Evolutionary conservation across 2,113 vertebrate genomes (phyloP).

Genomic region (Coryphaenoides rupestris): DNA sequence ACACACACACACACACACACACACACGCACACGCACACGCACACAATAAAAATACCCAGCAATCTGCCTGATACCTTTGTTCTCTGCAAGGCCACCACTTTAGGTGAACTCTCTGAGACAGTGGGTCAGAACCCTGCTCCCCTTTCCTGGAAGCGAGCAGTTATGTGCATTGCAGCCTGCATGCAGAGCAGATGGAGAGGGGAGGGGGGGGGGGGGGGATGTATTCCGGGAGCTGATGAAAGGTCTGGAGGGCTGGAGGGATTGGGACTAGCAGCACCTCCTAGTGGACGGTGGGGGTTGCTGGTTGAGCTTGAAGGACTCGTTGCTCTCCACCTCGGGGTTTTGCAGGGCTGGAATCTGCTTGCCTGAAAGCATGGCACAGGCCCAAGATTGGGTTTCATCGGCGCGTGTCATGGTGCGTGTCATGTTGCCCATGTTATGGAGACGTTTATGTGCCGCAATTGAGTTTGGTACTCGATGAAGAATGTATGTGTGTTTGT

Average conservation of each 20-base stretch:
- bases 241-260: conserved; percentile 4
- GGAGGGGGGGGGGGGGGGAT: background rate
- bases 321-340: conserved; percentile 82
- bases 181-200: background rate
- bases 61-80: conserved; percentile 9
- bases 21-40: background rate
- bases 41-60: background rate
- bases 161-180: background rate
- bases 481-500: no score
- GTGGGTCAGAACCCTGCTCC: no score
- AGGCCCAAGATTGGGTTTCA: conserved; percentile 23
- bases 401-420: conserved; percentile 1
- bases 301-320: conserved; percentile 83
- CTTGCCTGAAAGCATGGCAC: conserved; percentile 75
- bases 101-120: no score
- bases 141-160: no score
- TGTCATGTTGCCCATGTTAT: background rate
- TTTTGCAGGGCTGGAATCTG: conserved; percentile 92
- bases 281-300: conserved; percentile 66
- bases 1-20: background rate
- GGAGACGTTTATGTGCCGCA: background rate
- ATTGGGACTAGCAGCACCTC: conserved; percentile 84
- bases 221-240: background rate
- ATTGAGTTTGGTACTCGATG: no score
- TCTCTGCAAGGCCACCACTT: background rate